These are phyloP conservation scores for Caiman crocodilus DNA, from an alignment of 2,797 vertebrate genomes.

Conservation along the genomic window DNA sequence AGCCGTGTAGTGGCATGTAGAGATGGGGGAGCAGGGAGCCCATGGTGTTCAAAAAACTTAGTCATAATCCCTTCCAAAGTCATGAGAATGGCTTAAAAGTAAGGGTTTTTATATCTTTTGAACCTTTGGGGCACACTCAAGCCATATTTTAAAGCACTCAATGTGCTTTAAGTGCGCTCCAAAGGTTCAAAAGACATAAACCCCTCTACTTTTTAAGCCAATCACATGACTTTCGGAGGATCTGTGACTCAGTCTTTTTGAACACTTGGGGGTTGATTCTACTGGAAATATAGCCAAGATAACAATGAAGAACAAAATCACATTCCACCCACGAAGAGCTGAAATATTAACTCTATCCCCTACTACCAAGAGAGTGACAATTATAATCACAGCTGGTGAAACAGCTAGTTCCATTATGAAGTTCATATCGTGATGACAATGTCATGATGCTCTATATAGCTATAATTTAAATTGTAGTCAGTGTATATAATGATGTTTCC, in stretches of 20 bases:
- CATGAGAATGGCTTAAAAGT: background rate
- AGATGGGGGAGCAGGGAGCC: too few species aligned
- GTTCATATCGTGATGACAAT: background rate
- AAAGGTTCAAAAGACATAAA: background rate
- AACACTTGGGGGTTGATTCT: background rate
- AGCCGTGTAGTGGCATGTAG: too few species aligned
- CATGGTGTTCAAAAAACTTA: too few species aligned
- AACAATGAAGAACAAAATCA: background rate
- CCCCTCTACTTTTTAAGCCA: background rate
- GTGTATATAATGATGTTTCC: conserved; percentile 22
- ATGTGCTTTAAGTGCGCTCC: background rate
- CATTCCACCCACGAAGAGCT: background rate
- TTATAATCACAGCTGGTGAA: background rate
- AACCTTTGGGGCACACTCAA: too few species aligned
- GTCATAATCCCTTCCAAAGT: too few species aligned
- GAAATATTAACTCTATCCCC: background rate
- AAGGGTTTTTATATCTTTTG: too few species aligned
- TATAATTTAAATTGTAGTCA: background rate
- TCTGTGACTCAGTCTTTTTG: background rate
- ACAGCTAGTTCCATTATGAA: background rate
- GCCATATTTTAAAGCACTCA: background rate
- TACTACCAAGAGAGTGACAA: background rate
- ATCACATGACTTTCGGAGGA: background rate
- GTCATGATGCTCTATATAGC: background rate
- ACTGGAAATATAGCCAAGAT: conserved; percentile 3